Evolutionary conservation across 2,888 invertebrate genomes (phyloP).

Genomic region (Embidobia sp.): DNA sequence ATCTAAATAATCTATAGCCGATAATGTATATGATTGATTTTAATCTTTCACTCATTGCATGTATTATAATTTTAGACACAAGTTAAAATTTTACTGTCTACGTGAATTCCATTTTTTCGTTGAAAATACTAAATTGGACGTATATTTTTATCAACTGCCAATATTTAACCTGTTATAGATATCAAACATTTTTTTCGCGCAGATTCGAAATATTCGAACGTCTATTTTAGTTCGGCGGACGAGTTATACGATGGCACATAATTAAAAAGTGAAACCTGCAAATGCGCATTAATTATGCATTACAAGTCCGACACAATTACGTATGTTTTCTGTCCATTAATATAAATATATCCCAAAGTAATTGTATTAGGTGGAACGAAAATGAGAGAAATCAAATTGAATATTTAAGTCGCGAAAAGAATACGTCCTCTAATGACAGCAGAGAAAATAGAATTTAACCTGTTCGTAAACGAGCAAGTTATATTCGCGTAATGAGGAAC

Average conservation of each 20-base stretch:
- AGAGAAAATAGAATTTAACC: slow-evolving; percentile 47
- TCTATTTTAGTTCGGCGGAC: slow-evolving; percentile 11
- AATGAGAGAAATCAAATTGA: slow-evolving; percentile 34
- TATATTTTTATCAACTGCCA: too few relatives aligned
- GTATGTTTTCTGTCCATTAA: slow-evolving; percentile 30
- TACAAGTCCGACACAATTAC: slow-evolving; percentile 25
- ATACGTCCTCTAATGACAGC: slow-evolving; percentile 34
- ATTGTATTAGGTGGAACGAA: slow-evolving; percentile 27
- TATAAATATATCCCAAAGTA: slow-evolving; percentile 39
- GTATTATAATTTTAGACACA: too few relatives aligned
- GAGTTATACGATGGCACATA: slow-evolving; percentile 5
- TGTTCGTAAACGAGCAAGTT: slow-evolving; percentile 50
- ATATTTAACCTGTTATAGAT: too few relatives aligned
- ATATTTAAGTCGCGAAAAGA: slow-evolving; percentile 45
- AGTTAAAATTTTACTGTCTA: too few relatives aligned
- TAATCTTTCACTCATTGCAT: too few relatives aligned
- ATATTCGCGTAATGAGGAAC: slow-evolving; percentile 52
- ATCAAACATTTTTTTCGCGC: too few relatives aligned
- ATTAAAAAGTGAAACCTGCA: slow-evolving; percentile 26
- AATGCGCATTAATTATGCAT: slow-evolving; percentile 28
- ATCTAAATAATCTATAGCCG: too few relatives aligned
- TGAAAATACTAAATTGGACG: too few relatives aligned
- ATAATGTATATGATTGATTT: too few relatives aligned
- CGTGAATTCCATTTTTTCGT: too few relatives aligned
- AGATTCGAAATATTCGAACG: too few relatives aligned